Evolutionary conservation across 2,113 vertebrate genomes (phyloP).

Genomic region (Alces alces): DNA sequence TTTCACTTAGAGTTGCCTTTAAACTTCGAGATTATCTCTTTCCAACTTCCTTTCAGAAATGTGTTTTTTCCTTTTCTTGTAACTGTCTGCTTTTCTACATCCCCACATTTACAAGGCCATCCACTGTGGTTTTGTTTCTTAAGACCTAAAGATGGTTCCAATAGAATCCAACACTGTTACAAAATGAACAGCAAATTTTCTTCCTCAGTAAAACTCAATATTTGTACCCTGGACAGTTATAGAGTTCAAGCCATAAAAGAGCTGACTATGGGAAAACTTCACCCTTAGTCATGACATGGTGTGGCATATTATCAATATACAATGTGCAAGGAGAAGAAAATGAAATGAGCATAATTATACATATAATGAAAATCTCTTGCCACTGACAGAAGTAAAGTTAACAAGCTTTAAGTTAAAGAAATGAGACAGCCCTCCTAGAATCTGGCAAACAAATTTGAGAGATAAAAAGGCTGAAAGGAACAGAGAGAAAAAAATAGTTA

Average conservation of each 20-base stretch:
- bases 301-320: not conserved
- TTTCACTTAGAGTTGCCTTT: not conserved
- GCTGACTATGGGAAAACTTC: not conserved
- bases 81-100: not conserved
- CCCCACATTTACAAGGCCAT: not conserved
- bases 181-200: not conserved
- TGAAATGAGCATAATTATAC: not conserved
- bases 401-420: not conserved
- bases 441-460: not conserved
- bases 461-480: not conserved
- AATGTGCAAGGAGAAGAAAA: not conserved
- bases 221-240: not conserved
- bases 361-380: not conserved
- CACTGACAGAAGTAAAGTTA: not conserved
- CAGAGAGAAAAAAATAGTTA: not conserved
- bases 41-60: not conserved
- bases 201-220: not conserved
- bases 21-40: not conserved
- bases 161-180: not conserved
- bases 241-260: not conserved
- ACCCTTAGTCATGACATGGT: not conserved
- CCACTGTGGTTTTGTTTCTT: not conserved
- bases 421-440: not conserved
- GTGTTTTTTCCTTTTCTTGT: not conserved
- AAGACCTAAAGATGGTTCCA: not conserved